A percentile compares a stretch with the other conserved stretches of the same genome.
Conservation (phyloP, 2,888 invertebrate genomes). For the Anagyrus pseudococci region DNA sequence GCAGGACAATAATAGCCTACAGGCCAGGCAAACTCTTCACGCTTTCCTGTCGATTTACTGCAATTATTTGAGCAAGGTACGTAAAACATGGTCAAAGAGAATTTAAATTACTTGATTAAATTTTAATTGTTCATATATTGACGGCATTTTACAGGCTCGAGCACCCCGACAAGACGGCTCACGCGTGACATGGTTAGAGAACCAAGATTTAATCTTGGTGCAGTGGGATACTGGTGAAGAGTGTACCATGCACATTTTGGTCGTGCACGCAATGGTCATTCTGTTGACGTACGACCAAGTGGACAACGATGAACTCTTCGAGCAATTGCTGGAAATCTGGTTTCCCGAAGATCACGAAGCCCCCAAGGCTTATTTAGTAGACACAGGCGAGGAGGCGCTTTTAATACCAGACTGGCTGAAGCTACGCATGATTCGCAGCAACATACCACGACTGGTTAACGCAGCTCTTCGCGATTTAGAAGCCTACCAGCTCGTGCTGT, state of each 20-base stretch:
- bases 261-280: constrained; percentile 85
- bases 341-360: constrained; percentile 76
- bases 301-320: constrained; percentile 61
- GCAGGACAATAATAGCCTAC: constrained; percentile 59
- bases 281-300: constrained; percentile 75
- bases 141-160: constrained; percentile 58
- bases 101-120: too few relatives aligned
- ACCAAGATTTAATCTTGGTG: constrained; percentile 78
- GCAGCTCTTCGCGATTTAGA: constrained; percentile 87
- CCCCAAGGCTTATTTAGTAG: constrained; percentile 80
- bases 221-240: constrained; percentile 79
- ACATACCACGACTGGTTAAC: constrained; percentile 80
- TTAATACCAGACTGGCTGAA: constrained; percentile 94
- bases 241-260: constrained; percentile 78
- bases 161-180: constrained; percentile 68
- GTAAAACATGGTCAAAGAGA: too few relatives aligned
- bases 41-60: constrained; percentile 76
- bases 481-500: constrained; percentile 87
- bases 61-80: constrained; percentile 73
- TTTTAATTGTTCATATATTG: background rate
- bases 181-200: constrained; percentile 67
- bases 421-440: constrained; percentile 83
- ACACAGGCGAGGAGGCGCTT: constrained; percentile 81
- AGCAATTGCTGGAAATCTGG: constrained; percentile 82
- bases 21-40: constrained; percentile 69